Base-by-base conservation (phyloP, 2,797 vertebrate species). In the Capromys pilorides region DNA sequence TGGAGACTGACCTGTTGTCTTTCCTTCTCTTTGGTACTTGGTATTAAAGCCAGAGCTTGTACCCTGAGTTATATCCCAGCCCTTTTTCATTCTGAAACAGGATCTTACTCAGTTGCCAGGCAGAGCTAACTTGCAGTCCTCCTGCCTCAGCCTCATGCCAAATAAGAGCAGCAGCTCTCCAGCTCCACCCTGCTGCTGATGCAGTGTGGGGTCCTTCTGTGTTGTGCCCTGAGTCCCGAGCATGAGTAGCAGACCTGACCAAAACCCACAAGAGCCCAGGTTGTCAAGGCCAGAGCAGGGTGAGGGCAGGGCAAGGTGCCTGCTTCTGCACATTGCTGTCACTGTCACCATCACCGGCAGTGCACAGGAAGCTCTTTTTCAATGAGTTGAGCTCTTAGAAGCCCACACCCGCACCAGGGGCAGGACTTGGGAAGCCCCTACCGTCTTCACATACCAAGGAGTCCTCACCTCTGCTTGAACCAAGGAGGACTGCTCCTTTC, bases 361-460 rank as follows among this genome's bases (percentile, higher is more conserved):
- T 78, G 1, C 18, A n/a, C 2, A 19, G 11, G 0, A 0, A 16
- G 78, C 14, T 2, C 11, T 64, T 8, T 41, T 13, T 1, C 0
- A 1, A 6, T 10, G 51, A 54, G 54, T 54, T 54, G 54, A 10
- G 28, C 41, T 31, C 14, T 9, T 10, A 2, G 11, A 24, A 36
- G 64, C 59, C 64, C 19, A 13, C 1, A 12, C 18, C 28, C 12
- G 49, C 49, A 28, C 69, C 28, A 21, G 49, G 45, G 66, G 14
- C 28, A 12, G 33, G 16, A 59, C 80, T 36, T 2, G 5, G 57
- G 24, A 21, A 31, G 3, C 31, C 33, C 64, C 78, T 2, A 14
- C n/a, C 6, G 0, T n/a, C 5, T 51, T 54, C 59, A 54, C 39
- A 33, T 19, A 9, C n/a, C 18, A 24, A 83, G 4, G 21, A 49